phyloP scores from a whole-genome alignment of 2,113 vertebrate species.

The Octodon degus region DNA sequence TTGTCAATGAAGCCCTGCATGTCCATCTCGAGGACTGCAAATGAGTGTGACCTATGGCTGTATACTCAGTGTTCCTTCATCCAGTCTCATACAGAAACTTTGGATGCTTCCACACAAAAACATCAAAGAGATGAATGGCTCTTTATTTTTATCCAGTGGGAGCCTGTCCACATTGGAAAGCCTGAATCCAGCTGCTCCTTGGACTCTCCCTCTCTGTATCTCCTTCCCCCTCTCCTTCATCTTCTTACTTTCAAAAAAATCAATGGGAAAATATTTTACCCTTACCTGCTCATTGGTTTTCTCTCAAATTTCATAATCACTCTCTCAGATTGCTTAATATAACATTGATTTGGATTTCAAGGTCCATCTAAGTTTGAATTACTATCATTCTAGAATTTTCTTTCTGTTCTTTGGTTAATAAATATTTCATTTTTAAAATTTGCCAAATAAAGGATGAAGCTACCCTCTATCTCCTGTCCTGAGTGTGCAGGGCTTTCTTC shows the following conservation, averaged over 20 bases:
- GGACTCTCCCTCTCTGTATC: not conserved
- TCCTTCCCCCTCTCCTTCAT: rapidly evolving
- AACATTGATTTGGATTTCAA: not conserved
- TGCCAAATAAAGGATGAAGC: not conserved
- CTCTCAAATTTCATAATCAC: conserved; percentile 29
- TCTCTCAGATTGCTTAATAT: conserved; percentile 4
- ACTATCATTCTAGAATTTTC: not conserved
- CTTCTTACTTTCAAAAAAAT: not conserved
- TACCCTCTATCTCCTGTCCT: not conserved
- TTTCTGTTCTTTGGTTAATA: not conserved
- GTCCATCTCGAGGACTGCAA: not conserved
- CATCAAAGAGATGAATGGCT: not conserved
- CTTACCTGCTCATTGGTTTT: not conserved
- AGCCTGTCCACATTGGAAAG: not conserved
- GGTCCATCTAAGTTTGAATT: not conserved
- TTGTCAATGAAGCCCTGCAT: not conserved
- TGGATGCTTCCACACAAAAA: not conserved
- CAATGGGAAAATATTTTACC: not conserved
- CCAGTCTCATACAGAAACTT: not conserved
- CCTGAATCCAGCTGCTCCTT: not conserved
- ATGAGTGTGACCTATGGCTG: rapidly evolving
- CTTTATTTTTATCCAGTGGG: not conserved
- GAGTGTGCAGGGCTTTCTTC: not conserved
- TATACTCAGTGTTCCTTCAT: rapidly evolving
- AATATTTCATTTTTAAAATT: not conserved